These are phyloP conservation scores for Asarcornis scutulata DNA, from an alignment of 2,113 vertebrate genomes.

Conservation along the genomic window DNA sequence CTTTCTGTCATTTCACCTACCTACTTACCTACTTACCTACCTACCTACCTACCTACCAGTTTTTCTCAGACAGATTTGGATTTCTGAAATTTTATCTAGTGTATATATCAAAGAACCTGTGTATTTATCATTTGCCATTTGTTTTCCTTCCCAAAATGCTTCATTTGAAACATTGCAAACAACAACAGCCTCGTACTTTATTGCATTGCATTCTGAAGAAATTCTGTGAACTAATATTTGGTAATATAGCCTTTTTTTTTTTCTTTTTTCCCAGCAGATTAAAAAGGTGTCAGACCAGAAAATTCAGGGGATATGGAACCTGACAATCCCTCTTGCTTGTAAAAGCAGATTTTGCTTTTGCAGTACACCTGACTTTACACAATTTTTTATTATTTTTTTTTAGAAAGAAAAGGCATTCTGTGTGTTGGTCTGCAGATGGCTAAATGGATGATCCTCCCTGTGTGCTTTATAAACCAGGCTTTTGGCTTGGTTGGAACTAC, in stretches of 20 bases:
- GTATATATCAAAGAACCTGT: not conserved
- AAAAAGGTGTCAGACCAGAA: not conserved
- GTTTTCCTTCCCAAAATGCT: not conserved
- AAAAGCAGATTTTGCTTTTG: not conserved
- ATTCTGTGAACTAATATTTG: not conserved
- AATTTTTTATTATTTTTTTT: conserved; percentile 17
- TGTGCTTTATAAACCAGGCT: not conserved
- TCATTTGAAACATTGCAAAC: not conserved
- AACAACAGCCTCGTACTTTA: not conserved
- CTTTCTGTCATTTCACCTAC: not conserved
- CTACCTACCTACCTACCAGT: not conserved
- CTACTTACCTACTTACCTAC: not conserved
- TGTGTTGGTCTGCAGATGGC: conserved; percentile 13
- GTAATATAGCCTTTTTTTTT: not conserved
- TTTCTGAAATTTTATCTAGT: not conserved
- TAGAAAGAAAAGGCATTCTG: not conserved
- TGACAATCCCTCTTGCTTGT: not conserved
- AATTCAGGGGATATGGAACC: not conserved
- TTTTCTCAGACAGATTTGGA: not conserved
- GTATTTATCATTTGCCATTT: not conserved
- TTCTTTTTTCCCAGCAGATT: not conserved
- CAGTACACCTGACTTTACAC: not conserved
- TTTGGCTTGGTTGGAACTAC: conserved; percentile 10
- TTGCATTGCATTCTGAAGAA: not conserved
- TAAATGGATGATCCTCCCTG: not conserved